These are phyloP conservation scores for Agrilus planipennis DNA, from an alignment of 1,140 invertebrate genomes.

Conservation along the genomic window DNA sequence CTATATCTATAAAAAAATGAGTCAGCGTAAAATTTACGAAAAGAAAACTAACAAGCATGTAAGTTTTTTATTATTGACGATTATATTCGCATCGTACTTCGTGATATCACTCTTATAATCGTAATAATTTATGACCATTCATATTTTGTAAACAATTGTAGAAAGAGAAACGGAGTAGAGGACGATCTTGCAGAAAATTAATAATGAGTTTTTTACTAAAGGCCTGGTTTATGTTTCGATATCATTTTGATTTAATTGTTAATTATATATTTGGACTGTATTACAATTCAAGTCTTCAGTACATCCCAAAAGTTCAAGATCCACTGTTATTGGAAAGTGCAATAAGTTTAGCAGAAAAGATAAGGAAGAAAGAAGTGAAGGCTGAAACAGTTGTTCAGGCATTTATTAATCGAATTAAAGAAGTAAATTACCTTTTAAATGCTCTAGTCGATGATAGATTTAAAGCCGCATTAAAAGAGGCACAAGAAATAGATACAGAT, in stretches of 20 bases:
- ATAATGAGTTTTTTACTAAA: too few relatives aligned
- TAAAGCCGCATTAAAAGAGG: constrained; percentile 63
- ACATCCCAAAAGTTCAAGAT: constrained; percentile 44
- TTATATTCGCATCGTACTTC: too few relatives aligned
- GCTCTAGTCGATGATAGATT: constrained; percentile 70
- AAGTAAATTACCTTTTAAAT: constrained; percentile 69
- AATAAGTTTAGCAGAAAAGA: constrained; percentile 47
- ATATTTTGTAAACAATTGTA: too few relatives aligned
- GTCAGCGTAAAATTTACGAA: too few relatives aligned
- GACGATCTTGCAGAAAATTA: too few relatives aligned
- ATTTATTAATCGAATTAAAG: constrained; percentile 65
- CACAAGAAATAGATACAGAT: constrained; percentile 54
- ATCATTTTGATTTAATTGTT: background rate
- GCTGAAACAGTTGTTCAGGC: constrained; percentile 59
- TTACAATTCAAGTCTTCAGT: constrained; percentile 41
- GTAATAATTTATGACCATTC: too few relatives aligned
- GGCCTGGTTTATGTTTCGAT: too few relatives aligned
- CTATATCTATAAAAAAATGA: too few relatives aligned
- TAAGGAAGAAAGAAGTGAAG: constrained; percentile 47
- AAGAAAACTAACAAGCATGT: too few relatives aligned
- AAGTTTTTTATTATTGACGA: too few relatives aligned
- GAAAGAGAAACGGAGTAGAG: too few relatives aligned
- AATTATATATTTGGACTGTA: constrained; percentile 36
- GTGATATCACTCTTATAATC: too few relatives aligned
- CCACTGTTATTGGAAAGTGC: constrained; percentile 52